These are phyloP conservation scores for Psix sp. DNA, from an alignment of 1,140 invertebrate genomes.

Conservation along the genomic window DNA sequence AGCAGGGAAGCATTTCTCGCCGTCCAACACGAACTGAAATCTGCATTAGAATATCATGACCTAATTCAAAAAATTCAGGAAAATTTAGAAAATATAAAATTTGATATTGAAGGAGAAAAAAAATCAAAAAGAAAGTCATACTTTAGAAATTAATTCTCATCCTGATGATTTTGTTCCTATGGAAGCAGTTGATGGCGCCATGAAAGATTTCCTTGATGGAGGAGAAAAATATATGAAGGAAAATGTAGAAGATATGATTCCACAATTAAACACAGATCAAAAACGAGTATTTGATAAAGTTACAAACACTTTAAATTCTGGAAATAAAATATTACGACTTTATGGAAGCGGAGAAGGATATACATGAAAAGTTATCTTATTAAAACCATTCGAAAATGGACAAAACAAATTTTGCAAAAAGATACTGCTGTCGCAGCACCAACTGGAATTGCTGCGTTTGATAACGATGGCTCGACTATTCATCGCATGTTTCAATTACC, in stretches of 20 bases:
- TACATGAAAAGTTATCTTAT: slow-evolving; percentile 60
- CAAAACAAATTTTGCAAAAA: slow-evolving; percentile 10
- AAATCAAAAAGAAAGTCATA: too few species aligned
- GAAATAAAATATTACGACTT: slow-evolving; percentile 31
- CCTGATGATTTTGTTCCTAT: slow-evolving; percentile 30
- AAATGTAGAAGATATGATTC: slow-evolving; percentile 51
- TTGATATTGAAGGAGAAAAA: slow-evolving; percentile 13
- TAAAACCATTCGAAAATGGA: slow-evolving; percentile 38
- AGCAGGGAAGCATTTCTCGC: slow-evolving; percentile 53
- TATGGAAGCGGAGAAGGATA: slow-evolving; percentile 54
- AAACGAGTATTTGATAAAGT: slow-evolving; percentile 57
- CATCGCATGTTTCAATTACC: background rate
- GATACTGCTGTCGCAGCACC: background rate
- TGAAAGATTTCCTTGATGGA: slow-evolving; percentile 58
- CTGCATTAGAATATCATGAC: slow-evolving; percentile 59
- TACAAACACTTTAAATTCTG: slow-evolving; percentile 13
- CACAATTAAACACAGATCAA: slow-evolving; percentile 61
- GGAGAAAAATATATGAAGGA: slow-evolving; percentile 31
- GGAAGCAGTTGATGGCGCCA: slow-evolving; percentile 51
- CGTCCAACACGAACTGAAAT: slow-evolving; percentile 16
- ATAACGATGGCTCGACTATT: slow-evolving; percentile 47
- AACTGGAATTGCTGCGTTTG: slow-evolving; percentile 4
- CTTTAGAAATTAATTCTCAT: too few species aligned
- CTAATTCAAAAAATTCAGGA: slow-evolving; percentile 39
- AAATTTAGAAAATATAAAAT: slow-evolving; percentile 40